Evolutionary conservation across 1,140 invertebrate genomes (phyloP), one percentile per base, ranked within the genome.

Genomic region (Pygmarrhopalites habei): DNA sequence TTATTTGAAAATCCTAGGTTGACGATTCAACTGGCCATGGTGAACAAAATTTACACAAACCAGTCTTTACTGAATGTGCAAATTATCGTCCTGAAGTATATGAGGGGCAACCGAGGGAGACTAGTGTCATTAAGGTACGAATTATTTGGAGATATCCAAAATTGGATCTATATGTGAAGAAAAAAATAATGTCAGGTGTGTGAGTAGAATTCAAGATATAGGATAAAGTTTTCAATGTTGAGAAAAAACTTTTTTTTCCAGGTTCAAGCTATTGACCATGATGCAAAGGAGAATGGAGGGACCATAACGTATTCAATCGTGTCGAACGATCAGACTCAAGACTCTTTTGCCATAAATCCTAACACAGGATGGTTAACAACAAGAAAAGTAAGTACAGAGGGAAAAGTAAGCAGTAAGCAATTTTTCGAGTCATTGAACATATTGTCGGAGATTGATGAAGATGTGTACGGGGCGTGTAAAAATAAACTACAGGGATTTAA

Each of bases 291-390:
- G 58, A 82, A 83, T 70, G 87, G 88, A 67, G 88, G 89, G 28
- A 86, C 80, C 39, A 83, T 94, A 28, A 84, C 81, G 5, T 93
- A 92, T 75, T 85, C 84, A 62, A 85, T 92, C 71, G 84, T 91
- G 1, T 83, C 84, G 43, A 28, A 28, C 23, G 82, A 83, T n/a
- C 81, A 81, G 53, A 85, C 88, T 73, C 83, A 85, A 64, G 78
- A 83, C 30, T 86, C 88, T 73, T 92, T 93, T 74, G 79, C 81
- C 58, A 90, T 93, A 47, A 82, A 91, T 73, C 80, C 85, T 35
- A 74, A 75, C 4, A 86, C 86, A 17, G 90, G 90, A 17, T 78
- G 80, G 44, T 87, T 93, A 52, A 83, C 75, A 44, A 92, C 90
- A 17, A 84, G 82, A 46, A 82, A 85, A 74, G 82, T 79, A 72